These are phyloP conservation scores for Epinephelus coioides DNA, from an alignment of 2,797 vertebrate species.

Conservation along the genomic window DNA sequence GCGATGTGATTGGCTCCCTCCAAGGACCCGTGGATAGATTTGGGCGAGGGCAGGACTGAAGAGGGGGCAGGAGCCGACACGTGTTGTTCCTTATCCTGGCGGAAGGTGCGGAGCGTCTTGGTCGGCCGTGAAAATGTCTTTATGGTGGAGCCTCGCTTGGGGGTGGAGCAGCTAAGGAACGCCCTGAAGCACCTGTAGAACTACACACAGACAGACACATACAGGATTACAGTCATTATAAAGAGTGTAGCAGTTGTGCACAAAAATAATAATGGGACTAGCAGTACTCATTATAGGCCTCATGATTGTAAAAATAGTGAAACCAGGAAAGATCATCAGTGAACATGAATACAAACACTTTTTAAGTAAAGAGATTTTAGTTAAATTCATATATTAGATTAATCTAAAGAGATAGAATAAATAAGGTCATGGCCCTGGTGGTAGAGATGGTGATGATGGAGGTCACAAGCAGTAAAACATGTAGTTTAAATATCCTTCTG, in stretches of 20 bases:
- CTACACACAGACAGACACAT: slow-evolving; percentile 67
- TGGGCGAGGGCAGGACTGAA: slow-evolving; percentile 39
- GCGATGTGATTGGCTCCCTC: slow-evolving; percentile 9
- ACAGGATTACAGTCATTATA: slow-evolving; percentile 4
- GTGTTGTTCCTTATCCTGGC: slow-evolving; percentile 55
- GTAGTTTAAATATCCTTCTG: not conserved
- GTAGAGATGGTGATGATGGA: not conserved
- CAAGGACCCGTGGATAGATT: slow-evolving; percentile 42
- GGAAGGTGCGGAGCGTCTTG: slow-evolving; percentile 70
- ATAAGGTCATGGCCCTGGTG: not conserved
- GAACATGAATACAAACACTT: no score
- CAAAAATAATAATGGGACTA: not conserved
- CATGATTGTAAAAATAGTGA: not conserved
- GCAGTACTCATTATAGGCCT: not conserved
- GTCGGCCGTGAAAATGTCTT: slow-evolving; percentile 81
- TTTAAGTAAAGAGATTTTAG: no score
- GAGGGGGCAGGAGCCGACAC: slow-evolving; percentile 50
- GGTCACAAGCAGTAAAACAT: not conserved
- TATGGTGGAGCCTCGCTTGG: slow-evolving; percentile 71
- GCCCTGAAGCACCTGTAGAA: slow-evolving; percentile 87
- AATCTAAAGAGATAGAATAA: not conserved
- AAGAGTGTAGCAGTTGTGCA: not conserved
- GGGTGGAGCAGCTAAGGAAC: slow-evolving; percentile 77
- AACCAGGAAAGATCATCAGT: not conserved
- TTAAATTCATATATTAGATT: no score